These are phyloP conservation scores for Chondrilla cf. caribensis DNA, from an alignment of 37 sponge, comb jelly and placozoan species.

Conservation along the genomic window DNA sequence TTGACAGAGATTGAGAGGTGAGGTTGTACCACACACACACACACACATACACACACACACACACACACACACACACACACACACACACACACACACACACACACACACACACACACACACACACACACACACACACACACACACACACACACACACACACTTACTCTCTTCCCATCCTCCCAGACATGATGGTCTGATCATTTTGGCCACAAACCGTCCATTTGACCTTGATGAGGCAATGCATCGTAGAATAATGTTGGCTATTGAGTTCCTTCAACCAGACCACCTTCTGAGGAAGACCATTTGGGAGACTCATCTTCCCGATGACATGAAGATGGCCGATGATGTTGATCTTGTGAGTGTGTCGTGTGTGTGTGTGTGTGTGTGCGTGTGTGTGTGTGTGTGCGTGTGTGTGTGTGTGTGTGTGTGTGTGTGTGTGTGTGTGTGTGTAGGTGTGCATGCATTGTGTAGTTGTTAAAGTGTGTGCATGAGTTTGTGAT, in stretches of 20 bases:
- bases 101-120: background rate
- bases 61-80: background rate
- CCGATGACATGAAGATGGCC: conserved; percentile 61
- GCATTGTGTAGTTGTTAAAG: no score
- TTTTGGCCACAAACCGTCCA: conserved; percentile 85
- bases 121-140: background rate
- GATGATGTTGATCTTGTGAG: conserved; percentile 69
- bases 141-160: background rate
- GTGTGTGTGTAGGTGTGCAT: no score
- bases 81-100: background rate
- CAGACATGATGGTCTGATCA: conserved; percentile 86
- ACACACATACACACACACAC: background rate
- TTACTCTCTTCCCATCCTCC: no score
- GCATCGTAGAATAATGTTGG: conserved; percentile 80
- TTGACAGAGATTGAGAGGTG: conserved; percentile 83
- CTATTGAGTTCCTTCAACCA: conserved; percentile 85
- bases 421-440: no score
- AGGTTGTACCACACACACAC: no score
- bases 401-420: no score
- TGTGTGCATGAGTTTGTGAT: no score
- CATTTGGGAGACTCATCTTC: conserved; percentile 83
- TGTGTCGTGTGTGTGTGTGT: conserved; percentile 12
- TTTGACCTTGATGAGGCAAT: conserved; percentile 89
- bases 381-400: background rate
- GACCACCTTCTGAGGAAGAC: conserved; percentile 79